phyloP scores from a whole-genome alignment of 2,797 vertebrate species.

The Spizella passerina region DNA sequence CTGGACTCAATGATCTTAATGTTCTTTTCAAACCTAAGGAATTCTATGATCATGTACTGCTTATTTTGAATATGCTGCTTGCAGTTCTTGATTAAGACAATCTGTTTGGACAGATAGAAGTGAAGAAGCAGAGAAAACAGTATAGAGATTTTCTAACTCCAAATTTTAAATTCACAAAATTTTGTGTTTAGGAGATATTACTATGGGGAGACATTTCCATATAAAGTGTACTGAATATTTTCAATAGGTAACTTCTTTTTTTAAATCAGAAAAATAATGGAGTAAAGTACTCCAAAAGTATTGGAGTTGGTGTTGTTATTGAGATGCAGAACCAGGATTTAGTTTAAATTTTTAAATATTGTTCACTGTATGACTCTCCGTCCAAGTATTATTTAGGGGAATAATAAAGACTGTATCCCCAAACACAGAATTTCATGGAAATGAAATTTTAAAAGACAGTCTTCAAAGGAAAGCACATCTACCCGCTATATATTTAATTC shows the following conservation, averaged over 20 bases:
- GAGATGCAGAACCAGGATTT: neutral
- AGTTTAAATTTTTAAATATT: neutral
- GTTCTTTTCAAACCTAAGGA: neutral
- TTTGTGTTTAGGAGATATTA: neutral
- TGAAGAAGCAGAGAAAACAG: neutral
- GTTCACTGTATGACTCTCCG: fast-evolving
- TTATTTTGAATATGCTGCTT: neutral
- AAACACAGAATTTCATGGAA: neutral
- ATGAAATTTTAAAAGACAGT: neutral
- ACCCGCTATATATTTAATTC: neutral
- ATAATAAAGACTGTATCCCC: neutral
- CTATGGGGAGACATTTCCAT: neutral
- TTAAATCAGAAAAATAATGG: neutral
- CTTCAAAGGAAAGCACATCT: neutral
- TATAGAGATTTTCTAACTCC: neutral
- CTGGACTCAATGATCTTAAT: neutral
- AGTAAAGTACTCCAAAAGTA: neutral
- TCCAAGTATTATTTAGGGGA: neutral
- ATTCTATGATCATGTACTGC: neutral
- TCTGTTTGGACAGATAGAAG: neutral
- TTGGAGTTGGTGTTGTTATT: neutral
- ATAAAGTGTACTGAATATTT: neutral
- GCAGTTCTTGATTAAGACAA: neutral
- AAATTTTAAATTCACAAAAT: neutral
- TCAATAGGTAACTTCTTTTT: neutral